phyloP scores from a whole-genome alignment of 92 coral and sea anemone genomes.

The Phenganax subtilis region DNA sequence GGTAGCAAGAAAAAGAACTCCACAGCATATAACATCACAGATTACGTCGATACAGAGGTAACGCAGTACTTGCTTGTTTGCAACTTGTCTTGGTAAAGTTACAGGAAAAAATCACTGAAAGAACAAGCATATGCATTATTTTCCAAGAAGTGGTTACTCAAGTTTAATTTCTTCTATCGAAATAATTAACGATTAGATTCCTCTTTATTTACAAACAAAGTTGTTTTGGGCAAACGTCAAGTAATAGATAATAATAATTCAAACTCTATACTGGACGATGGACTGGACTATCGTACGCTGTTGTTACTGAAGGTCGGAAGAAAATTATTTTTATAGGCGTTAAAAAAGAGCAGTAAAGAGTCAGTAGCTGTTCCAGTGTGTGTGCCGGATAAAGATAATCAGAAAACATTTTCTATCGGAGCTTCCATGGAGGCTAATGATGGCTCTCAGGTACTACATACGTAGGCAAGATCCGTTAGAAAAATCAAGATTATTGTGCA shows the following conservation, averaged over 20 bases:
- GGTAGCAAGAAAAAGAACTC: constrained; percentile 11
- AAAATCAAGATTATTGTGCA: no score
- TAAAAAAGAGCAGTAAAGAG: constrained; percentile 4
- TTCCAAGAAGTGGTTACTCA: neutral
- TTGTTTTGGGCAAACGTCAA: neutral
- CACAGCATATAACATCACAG: constrained; percentile 23
- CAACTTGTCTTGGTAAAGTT: neutral
- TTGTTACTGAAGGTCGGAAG: neutral
- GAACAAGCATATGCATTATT: neutral
- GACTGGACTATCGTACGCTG: neutral
- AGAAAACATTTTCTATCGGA: neutral
- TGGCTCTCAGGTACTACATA: constrained; percentile 1
- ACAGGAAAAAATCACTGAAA: neutral
- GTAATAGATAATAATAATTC: no score
- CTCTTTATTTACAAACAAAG: neutral
- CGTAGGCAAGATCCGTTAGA: no score
- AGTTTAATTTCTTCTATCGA: no score
- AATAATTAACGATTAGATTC: no score
- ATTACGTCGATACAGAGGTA: constrained; percentile 36
- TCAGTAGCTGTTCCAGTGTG: neutral
- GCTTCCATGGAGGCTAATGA: constrained; percentile 1
- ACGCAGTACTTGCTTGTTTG: neutral
- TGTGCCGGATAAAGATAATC: neutral
- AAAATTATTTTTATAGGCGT: constrained; percentile 4
- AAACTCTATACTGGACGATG: no score